Evolutionary conservation across 2,888 invertebrate genomes (phyloP).

Genomic region (Phaonia tiefii): DNA sequence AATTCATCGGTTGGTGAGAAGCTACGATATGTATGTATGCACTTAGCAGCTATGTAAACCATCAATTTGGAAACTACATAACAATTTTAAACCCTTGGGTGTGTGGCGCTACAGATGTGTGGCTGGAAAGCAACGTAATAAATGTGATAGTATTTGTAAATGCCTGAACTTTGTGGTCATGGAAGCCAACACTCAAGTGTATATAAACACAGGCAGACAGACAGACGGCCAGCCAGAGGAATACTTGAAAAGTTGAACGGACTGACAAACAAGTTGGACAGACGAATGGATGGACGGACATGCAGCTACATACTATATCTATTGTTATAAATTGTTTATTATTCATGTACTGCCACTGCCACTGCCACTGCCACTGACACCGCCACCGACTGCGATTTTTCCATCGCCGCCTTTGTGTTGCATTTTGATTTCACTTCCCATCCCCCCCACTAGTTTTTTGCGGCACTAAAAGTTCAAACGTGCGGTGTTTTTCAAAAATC

Average conservation of each 20-base stretch:
- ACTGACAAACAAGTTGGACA: too few relatives aligned
- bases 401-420: background rate
- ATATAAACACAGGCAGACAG: background rate
- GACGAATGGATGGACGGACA: background rate
- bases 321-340: conserved; percentile 6
- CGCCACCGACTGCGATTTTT: background rate
- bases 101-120: too few relatives aligned
- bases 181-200: background rate
- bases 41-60: background rate
- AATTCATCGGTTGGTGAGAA: background rate
- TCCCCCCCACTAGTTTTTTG: too few relatives aligned
- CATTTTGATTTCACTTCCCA: background rate
- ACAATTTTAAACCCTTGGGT: background rate
- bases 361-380: background rate
- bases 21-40: too few relatives aligned
- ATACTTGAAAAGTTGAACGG: background rate
- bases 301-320: too few relatives aligned
- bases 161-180: too few relatives aligned
- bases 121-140: too few relatives aligned
- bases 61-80: background rate
- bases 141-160: too few relatives aligned
- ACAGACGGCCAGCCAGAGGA: background rate
- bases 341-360: conserved; percentile 9
- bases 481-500: background rate
- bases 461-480: background rate